phyloP scores from a whole-genome alignment of 1,140 invertebrate species.

The Acyrthosiphon pisum region DNA sequence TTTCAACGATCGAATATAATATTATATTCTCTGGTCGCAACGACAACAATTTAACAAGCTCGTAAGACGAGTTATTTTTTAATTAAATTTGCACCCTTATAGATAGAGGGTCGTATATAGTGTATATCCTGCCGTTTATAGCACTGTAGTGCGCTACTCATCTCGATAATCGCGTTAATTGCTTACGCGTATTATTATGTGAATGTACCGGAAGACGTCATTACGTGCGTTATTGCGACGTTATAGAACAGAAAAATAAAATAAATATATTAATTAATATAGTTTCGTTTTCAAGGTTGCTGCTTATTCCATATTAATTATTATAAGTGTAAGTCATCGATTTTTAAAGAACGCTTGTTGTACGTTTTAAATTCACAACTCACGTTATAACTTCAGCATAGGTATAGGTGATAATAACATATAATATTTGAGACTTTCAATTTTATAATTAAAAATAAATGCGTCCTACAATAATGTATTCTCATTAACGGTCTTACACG shows the following conservation, averaged over 20 bases:
- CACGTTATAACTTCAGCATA: background rate
- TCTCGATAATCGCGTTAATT: conserved; percentile 10
- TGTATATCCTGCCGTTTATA: background rate
- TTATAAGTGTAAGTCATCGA: background rate
- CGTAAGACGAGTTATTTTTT: background rate
- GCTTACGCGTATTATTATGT: background rate
- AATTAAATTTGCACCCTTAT: background rate
- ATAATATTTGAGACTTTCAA: no score
- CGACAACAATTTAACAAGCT: background rate
- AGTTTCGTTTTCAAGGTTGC: background rate
- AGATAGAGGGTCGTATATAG: background rate
- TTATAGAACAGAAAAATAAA: background rate
- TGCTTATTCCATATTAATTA: background rate
- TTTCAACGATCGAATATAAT: background rate
- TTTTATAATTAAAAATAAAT: background rate
- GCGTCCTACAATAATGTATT: background rate
- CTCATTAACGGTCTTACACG: background rate
- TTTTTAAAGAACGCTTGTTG: background rate
- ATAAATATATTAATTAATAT: background rate
- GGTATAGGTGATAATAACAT: background rate
- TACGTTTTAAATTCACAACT: background rate
- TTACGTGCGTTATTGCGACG: background rate
- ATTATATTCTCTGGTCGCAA: background rate
- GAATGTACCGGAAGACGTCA: background rate
- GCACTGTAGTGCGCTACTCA: background rate